Evolutionary conservation across 2,113 vertebrate species (phyloP).

Genomic region (Lethenteron camtschaticum): DNA sequence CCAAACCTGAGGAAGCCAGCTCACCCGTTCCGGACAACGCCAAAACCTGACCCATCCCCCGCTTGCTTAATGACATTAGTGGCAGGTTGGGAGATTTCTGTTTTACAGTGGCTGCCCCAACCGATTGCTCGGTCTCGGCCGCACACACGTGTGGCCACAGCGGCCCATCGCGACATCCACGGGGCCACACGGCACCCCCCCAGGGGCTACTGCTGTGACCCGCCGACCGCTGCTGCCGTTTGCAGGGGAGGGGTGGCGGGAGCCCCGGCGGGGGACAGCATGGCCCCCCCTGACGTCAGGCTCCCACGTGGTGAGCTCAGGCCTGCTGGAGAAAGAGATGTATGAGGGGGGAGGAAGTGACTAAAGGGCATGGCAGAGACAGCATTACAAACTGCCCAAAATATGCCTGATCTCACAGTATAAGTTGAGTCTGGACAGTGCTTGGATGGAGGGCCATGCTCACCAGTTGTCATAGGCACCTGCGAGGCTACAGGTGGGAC

Average conservation of each 20-base stretch:
- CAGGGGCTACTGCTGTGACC: too few species aligned
- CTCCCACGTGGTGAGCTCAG: constrained; percentile 1
- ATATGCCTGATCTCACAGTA: background rate
- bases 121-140: too few species aligned
- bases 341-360: too few species aligned
- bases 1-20: too few species aligned
- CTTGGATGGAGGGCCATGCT: background rate
- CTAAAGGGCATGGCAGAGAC: background rate
- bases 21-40: too few species aligned
- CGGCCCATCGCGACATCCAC: too few species aligned
- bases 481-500: background rate
- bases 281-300: background rate
- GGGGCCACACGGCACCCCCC: too few species aligned
- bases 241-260: background rate
- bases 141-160: too few species aligned
- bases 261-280: background rate
- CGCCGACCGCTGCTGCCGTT: background rate
- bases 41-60: too few species aligned
- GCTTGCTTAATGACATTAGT: too few species aligned
- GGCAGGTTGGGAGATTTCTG: too few species aligned
- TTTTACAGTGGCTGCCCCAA: too few species aligned
- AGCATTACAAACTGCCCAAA: background rate
- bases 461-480: background rate
- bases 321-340: background rate
- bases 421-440: background rate